Evolutionary conservation across 2,797 vertebrate genomes (phyloP), one percentile per base, ranked within the genome.

Genomic region (Galaxias olidus): DNA sequence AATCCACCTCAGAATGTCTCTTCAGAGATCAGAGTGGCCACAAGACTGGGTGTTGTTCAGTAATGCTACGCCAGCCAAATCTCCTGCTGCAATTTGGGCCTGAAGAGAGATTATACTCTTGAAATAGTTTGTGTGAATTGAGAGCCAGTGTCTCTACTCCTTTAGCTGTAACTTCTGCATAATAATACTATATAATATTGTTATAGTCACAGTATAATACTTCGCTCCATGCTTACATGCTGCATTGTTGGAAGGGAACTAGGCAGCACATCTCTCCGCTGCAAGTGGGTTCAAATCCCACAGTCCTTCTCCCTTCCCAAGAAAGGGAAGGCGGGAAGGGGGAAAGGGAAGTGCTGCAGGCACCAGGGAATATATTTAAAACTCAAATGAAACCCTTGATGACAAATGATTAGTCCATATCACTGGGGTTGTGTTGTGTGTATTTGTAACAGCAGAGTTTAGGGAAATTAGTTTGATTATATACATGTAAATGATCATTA

Each of bases 361-460:
- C 73, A 61, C 83, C 79, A 63, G 72, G 85, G 89, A 84, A 90
- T 93, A 94, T 94, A 93, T 94, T 94, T 94, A 92, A 94, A 90
- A 92, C 90, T 92, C 89, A 93, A 94, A 94, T 93, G 87, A 94
- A 93, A 91, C 89, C 89, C 90, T 93, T 93, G 92, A 94, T 94
- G 91, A 91, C 91, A 92, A 93, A 91, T 93, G 87, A 92, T 90
- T 69, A 14, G 18, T 19, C 19, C 51, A 60, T 43, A 60, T 52
- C 65, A 47, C 19, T 41, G 9, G 55, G 57, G 58, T 51, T 46
- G 12, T 19, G 58, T 17, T 19, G 20, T n/a, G 30, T 10, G 19
- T 13, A 54, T 18, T 8, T 53, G 13, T 13, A 11, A 20, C 30
- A 53, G 30, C 51, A 54, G 19, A 11, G 18, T 30, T 20, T 54